These are phyloP conservation scores for Drosophila siamana DNA, from an alignment of 2,888 invertebrate genomes.

Conservation along the genomic window DNA sequence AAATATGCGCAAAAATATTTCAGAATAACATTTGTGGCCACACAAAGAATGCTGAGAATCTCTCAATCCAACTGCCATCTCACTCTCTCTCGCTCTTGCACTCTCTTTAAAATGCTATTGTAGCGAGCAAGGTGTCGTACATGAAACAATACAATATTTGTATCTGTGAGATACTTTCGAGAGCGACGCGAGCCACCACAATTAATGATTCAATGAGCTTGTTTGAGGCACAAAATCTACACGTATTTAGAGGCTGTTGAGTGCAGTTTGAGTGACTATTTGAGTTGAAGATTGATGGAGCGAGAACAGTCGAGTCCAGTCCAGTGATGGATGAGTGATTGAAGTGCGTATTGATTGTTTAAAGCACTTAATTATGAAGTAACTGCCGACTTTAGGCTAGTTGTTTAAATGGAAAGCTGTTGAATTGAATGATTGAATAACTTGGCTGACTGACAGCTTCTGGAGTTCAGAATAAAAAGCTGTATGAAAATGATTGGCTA, in stretches of 20 bases:
- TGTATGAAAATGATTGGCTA: too few species aligned
- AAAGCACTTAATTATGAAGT: neutral
- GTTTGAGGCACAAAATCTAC: slow-evolving; percentile 16
- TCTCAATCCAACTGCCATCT: neutral
- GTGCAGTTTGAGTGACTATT: neutral
- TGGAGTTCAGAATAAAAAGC: too few species aligned
- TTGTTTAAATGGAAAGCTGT: too few species aligned
- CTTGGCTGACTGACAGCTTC: neutral
- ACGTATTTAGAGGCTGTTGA: neutral
- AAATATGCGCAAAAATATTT: slow-evolving; percentile 67
- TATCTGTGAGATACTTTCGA: slow-evolving; percentile 45
- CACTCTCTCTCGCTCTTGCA: neutral
- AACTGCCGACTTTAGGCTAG: neutral
- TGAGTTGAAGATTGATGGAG: neutral
- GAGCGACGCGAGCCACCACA: slow-evolving; percentile 36
- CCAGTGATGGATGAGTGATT: neutral
- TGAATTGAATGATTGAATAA: neutral
- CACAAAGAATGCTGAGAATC: slow-evolving; percentile 26
- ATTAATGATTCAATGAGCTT: slow-evolving; percentile 60
- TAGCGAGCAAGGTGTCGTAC: slow-evolving; percentile 27
- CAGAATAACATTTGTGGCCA: slow-evolving; percentile 12
- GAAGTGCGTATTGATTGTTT: neutral
- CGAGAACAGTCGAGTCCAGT: neutral
- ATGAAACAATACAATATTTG: slow-evolving; percentile 13
- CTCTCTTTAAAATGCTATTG: neutral